These are phyloP conservation scores for Serripes groenlandicus DNA, from an alignment of 2,888 invertebrate genomes.

Conservation along the genomic window DNA sequence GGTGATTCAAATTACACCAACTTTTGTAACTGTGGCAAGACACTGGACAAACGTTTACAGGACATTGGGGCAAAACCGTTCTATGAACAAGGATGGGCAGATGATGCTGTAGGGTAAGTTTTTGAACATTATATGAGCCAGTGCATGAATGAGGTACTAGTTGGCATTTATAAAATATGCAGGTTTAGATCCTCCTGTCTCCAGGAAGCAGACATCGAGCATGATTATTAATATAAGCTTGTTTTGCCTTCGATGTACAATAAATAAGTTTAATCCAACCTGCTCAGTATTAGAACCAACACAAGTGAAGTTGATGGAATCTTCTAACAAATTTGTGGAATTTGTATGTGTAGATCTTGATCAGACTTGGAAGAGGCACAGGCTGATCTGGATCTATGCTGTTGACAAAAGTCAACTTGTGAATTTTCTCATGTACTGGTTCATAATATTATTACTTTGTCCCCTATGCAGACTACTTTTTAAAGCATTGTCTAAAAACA, in stretches of 20 bases:
- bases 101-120: constrained; percentile 88
- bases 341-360: not conserved
- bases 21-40: constrained; percentile 88
- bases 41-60: constrained; percentile 86
- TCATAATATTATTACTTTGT: too few relatives aligned
- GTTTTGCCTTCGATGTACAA: too few relatives aligned
- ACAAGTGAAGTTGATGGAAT: too few relatives aligned
- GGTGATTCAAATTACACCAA: constrained; percentile 89
- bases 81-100: constrained; percentile 87
- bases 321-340: not conserved
- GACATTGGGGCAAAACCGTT: constrained; percentile 87
- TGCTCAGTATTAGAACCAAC: too few relatives aligned
- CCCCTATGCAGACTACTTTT: too few relatives aligned
- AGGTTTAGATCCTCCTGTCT: too few relatives aligned
- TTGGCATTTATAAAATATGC: too few relatives aligned
- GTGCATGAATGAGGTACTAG: too few relatives aligned
- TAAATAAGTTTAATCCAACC: too few relatives aligned
- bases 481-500: too few relatives aligned
- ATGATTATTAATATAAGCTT: too few relatives aligned
- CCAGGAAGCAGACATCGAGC: too few relatives aligned
- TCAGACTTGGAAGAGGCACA: not conserved
- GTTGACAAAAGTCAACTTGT: not conserved
- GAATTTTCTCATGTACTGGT: not conserved
- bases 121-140: not conserved
- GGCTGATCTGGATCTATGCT: not conserved